These are phyloP conservation scores for Synanthedon myopaeformis DNA, from an alignment of 2,888 invertebrate species.

Conservation along the genomic window DNA sequence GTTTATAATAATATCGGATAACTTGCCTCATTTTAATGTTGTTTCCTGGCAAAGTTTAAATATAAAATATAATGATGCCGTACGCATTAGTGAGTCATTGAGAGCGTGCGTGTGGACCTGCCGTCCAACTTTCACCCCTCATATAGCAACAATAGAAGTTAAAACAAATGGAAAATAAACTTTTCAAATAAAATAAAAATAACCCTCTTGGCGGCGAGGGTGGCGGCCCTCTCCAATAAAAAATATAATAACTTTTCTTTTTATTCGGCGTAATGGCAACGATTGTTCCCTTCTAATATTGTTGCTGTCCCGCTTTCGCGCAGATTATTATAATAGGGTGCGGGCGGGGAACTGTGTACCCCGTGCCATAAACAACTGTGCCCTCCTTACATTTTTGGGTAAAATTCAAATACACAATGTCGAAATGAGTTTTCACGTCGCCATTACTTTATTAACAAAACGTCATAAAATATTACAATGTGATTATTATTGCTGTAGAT, in stretches of 20 bases:
- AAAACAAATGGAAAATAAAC: constrained; percentile 70
- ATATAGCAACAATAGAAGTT: constrained; percentile 61
- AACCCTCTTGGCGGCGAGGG: constrained; percentile 67
- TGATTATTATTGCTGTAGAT: constrained; percentile 11
- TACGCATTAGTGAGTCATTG: constrained; percentile 68
- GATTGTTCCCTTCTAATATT: constrained; percentile 61
- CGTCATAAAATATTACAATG: not conserved
- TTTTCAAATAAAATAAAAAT: constrained; percentile 71
- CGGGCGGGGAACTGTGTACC: constrained; percentile 11
- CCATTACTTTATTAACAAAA: not conserved
- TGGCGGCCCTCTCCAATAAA: constrained; percentile 67
- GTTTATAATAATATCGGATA: constrained; percentile 43
- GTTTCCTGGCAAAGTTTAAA: constrained; percentile 64
- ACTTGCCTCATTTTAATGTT: constrained; percentile 68
- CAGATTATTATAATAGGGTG: constrained; percentile 60
- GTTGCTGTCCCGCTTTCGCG: constrained; percentile 50
- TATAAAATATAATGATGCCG: constrained; percentile 67
- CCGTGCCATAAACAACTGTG: constrained; percentile 1
- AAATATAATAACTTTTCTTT: constrained; percentile 72
- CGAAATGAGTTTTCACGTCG: not conserved
- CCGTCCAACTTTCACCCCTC: constrained; percentile 50
- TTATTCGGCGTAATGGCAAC: constrained; percentile 67
- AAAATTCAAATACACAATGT: not conserved
- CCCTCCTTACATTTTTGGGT: not conserved
- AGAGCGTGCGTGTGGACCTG: constrained; percentile 50